Evolutionary conservation across 2,113 vertebrate species (phyloP), one percentile per base, ranked within the genome.

Genomic region (Hippocampus guttulatus): DNA sequence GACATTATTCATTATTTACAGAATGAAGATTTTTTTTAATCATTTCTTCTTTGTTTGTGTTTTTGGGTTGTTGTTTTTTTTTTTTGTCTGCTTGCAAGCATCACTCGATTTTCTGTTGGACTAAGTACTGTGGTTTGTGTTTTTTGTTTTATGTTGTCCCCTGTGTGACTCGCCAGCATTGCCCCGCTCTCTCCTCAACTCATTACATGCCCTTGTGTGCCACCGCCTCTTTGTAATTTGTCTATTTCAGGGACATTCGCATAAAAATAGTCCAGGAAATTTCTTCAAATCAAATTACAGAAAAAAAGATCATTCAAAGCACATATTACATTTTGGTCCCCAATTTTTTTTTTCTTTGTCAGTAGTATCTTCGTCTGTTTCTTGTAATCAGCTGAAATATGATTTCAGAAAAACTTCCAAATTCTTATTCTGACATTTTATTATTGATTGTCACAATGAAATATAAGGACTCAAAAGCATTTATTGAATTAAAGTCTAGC

Each of bases 101-200:
- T 33, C 58, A 30, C 58, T 61, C 33, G 58, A 61, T 61, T 61
- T 61, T 61, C 58, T 61, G 15, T 61, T 61, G 58, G 58, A 61
- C 58, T 55, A 55, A 55, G 52, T 23, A n/a, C 52, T 33, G 58
- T 61, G 58, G 58, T 61, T 20, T 61, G 58, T 61, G 58, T 18
- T 33, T 61, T 61, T 61, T 61, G 58, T 38, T 33, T 61, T 61
- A 33, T 16, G 1, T 61, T 61, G 16, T 20, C 58, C 16, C 16
- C 16, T 18, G 27, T 33, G 27, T 61, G 27, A 33, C 27, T 61
- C 58, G 15, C 20, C 23, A 16, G 58, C 27, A 61, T 5, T 16
- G 6, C 27, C 15, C 58, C 3, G 5, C 14, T 58, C 23, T 27
- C 11, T 25, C 55, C 55, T 61, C 23, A 58, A 27, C 23, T 25